These are phyloP conservation scores for Sebastes melanostomus DNA, from an alignment of 2,797 vertebrate genomes.

Conservation along the genomic window DNA sequence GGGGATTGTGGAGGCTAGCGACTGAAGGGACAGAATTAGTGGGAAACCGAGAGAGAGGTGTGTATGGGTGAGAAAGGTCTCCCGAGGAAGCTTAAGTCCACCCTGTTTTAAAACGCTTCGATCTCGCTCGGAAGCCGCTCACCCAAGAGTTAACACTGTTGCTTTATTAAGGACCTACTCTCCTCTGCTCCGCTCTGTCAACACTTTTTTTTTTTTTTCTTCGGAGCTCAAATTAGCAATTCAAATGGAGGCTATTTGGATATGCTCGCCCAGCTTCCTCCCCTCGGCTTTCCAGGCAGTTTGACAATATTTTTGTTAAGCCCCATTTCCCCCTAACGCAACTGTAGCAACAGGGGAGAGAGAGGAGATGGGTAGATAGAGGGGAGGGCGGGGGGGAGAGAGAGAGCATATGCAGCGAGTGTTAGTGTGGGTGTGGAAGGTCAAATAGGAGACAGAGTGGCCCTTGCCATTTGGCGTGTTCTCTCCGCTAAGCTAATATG, in stretches of 20 bases:
- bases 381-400: not conserved
- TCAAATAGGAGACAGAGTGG: slow-evolving; percentile 64
- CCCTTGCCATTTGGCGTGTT: slow-evolving; percentile 53
- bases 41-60: slow-evolving; percentile 32
- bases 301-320: slow-evolving; percentile 84
- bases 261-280: slow-evolving; percentile 73
- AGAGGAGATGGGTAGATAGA: slow-evolving; percentile 33
- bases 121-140: slow-evolving; percentile 59
- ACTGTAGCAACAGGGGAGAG: slow-evolving; percentile 61
- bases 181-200: slow-evolving; percentile 53
- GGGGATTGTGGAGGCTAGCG: slow-evolving; percentile 50
- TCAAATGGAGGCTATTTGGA: slow-evolving; percentile 80
- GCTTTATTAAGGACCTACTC: slow-evolving; percentile 64
- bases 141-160: slow-evolving; percentile 70
- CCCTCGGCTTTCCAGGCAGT: slow-evolving; percentile 81
- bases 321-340: slow-evolving; percentile 77
- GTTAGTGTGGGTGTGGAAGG: slow-evolving; percentile 64
- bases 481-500: slow-evolving; percentile 55
- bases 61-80: slow-evolving; percentile 48
- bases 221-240: slow-evolving; percentile 78
- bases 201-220: slow-evolving; percentile 52
- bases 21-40: slow-evolving; percentile 61
- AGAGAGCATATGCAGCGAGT: slow-evolving; percentile 39
- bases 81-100: slow-evolving; percentile 58
- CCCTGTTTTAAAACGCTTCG: slow-evolving; percentile 70